Evolutionary conservation across 1,140 invertebrate species (phyloP).

Genomic region (Hyposmocoma kahamanoa): DNA sequence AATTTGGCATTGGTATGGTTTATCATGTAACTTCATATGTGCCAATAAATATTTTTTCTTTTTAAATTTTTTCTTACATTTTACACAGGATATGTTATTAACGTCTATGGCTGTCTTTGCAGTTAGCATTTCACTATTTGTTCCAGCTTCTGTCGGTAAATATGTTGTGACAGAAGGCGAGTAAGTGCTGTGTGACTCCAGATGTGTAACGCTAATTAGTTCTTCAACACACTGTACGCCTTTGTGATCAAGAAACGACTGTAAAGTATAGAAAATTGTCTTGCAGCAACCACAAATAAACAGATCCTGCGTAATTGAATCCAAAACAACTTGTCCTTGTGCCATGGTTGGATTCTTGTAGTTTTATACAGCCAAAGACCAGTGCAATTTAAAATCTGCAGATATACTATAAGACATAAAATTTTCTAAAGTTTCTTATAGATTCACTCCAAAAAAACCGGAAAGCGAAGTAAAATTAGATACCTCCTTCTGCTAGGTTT

Average conservation of each 20-base stretch:
- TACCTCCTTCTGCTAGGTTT: too few relatives aligned
- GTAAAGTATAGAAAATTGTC: constrained; percentile 72
- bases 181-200: background rate
- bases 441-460: too few relatives aligned
- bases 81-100: constrained; percentile 14
- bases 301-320: constrained; percentile 55
- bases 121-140: background rate
- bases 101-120: background rate
- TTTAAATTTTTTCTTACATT: constrained; percentile 32
- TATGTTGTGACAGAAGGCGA: background rate
- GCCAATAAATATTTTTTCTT: constrained; percentile 23
- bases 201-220: background rate
- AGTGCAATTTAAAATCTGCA: constrained; percentile 11
- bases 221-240: constrained; percentile 24
- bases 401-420: too few relatives aligned
- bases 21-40: constrained; percentile 36
- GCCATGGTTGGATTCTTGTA: background rate
- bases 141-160: background rate
- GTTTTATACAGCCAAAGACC: background rate
- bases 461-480: too few relatives aligned
- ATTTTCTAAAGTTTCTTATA: too few relatives aligned
- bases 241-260: constrained; percentile 75
- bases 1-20: constrained; percentile 40
- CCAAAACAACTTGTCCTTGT: constrained; percentile 13
- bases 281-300: constrained; percentile 79